Evolutionary conservation across 2,888 invertebrate species (phyloP), one percentile per base, ranked within the genome.

Genomic region (Eupithecia abbreviata): DNA sequence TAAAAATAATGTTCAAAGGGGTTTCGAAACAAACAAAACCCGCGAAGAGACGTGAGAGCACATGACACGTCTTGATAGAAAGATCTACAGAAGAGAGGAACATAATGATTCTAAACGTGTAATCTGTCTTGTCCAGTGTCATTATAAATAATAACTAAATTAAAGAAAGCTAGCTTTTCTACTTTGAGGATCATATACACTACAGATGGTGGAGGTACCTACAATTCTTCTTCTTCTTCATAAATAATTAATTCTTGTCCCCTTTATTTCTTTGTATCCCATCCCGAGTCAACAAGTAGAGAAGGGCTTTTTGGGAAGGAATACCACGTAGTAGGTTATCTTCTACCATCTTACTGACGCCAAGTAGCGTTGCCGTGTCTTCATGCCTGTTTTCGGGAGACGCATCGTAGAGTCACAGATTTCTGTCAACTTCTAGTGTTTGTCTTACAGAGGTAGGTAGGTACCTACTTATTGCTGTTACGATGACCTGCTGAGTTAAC

Each of bases 101-200:
- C 10, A 10, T 18, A 30, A 30, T 30, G 1, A 30, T 30, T 30
- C 30, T 30, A 30, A 30, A 10, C 51, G 5, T 15, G 15, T 51
- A 51, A 51, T 15, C 4, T 5, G 5, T 4, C 13, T 7, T n/a
- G 55, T 13, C 18, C 55, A n/a, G 55, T 58, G 55, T 9, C n/a
- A 51, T 51, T n/a, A 51, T 51, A 51, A 55, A n/a, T 30, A 62
- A 10, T 30, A 62, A 18, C 10, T 30, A 12, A 30, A 30, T 41
- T 12, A 65, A 12, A 65, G 65, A 41, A 65, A 65, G 65, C 41
- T 65, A 65, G 65, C 30, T 65, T 65, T 65, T 41, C 65, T 65
- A 65, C 41, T 55, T 4, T 3, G 4, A 7, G 30, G 30, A 30
- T 30, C 30, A 30, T 30, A 30, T 30, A 30, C 30, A 30, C 30